A percentile compares a stretch with the other conserved stretches of the same genome.
These are phyloP conservation scores for Hyposoter didymator DNA, from an alignment of 2,888 invertebrate species.

Conservation along the genomic window DNA sequence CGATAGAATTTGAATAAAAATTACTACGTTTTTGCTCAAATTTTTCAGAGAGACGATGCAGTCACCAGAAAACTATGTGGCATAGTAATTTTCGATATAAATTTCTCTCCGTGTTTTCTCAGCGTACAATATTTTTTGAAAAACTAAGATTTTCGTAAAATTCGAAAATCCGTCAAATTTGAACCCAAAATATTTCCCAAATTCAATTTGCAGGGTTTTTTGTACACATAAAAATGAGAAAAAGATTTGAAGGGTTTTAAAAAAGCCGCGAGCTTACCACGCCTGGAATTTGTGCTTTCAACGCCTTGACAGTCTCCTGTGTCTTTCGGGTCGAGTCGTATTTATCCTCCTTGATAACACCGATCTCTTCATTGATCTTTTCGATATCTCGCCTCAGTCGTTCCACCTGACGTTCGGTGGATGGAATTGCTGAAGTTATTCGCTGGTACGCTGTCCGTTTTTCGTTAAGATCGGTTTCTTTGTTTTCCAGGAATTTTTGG, in stretches of 20 bases:
- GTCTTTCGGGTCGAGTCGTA: constrained; percentile 95
- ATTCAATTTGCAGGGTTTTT: not conserved
- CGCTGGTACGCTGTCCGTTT: constrained; percentile 91
- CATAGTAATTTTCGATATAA: too few species aligned
- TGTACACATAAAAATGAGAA: too few species aligned
- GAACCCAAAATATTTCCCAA: too few species aligned
- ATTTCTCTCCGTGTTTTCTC: too few species aligned
- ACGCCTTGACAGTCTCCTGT: constrained; percentile 96
- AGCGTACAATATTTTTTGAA: too few species aligned
- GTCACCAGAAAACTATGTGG: too few species aligned
- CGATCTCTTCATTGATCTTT: constrained; percentile 93
- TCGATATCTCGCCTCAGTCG: constrained; percentile 92
- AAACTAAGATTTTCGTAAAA: too few species aligned
- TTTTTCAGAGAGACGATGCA: too few species aligned
- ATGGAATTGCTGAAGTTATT: constrained; percentile 92
- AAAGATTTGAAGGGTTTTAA: not conserved
- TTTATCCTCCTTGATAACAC: constrained; percentile 96
- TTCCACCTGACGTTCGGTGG: constrained; percentile 90
- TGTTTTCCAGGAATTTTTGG: constrained; percentile 94
- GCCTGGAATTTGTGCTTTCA: constrained; percentile 96
- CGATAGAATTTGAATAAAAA: too few species aligned
- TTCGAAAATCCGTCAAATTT: too few species aligned
- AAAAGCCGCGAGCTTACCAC: constrained; percentile 86
- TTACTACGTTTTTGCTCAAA: too few species aligned
- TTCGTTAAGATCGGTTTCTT: constrained; percentile 92